Base-by-base conservation (phyloP, 1,140 invertebrate species). In the Amyelois transitella region DNA sequence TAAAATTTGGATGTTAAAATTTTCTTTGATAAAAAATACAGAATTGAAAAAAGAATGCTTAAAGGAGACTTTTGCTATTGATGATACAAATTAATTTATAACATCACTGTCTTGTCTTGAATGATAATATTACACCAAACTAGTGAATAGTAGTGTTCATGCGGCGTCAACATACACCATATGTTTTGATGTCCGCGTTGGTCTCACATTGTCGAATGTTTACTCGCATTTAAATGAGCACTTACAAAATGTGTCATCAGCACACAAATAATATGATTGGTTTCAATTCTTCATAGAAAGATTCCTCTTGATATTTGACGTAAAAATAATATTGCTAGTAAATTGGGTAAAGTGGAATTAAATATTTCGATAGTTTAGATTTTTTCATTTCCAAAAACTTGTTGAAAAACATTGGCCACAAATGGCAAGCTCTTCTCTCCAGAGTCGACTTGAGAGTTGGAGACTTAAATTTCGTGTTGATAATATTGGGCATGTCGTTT, bases 321-420 rank as follows among this genome's bases (percentile, higher is more conserved):
- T 43, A 10, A 47, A 47, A 25, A 18, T n/a, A n/a, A n/a, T 64
- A 58, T 55, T 64, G 28, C 60, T 48, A 43, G n/a, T 38, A 53
- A 51, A 53, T 60, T 64, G 62, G 53, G 47, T 59, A 51, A 28
- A 59, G n/a, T 21, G 55, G 28, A 56, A 66, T 55, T 51, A 38
- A 58, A 58, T 57, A 32, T 55, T 24, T 44, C 52, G 48, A 43
- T 47, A 43, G 25, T 24, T 63, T 43, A 25, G 44, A 60, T 75
- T 77, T 57, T 63, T 58, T 62, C 64, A 75, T 63, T 66, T 49
- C 64, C 52, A 55, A 64, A 69, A 72, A 76, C 69, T 69, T 69
- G 72, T 79, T 71, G 58, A 43, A 62, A 75, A 72, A 76, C 67
- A 76, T 76, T 76, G 66, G 57, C 70, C 64, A 55, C 75, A 72